A percentile compares a stretch with the other conserved stretches of the same genome.
Conservation (phyloP, 2,888 invertebrate species). For the Acholoe squamosa region DNA sequence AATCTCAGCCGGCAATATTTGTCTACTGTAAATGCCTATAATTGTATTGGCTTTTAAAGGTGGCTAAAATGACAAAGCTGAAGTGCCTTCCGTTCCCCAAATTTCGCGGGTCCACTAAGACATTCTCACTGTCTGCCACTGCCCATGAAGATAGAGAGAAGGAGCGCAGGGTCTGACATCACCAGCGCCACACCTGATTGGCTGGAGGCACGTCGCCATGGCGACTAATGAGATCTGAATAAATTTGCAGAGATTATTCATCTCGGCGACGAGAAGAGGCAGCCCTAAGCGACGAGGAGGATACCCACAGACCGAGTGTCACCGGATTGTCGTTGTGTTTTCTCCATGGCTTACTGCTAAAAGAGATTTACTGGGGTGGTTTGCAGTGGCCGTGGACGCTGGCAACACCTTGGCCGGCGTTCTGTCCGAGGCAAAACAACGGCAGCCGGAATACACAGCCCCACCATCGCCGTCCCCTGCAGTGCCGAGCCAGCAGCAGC, state of each 20-base stretch:
- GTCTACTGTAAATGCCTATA: no score
- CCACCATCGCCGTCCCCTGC: neutral
- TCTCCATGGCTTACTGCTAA: neutral
- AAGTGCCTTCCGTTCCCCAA: neutral
- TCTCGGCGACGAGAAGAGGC: conserved; percentile 15
- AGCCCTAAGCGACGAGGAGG: neutral
- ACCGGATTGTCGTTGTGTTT: neutral
- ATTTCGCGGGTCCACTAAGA: neutral
- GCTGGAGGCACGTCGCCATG: conserved; percentile 35
- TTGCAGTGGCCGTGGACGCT: conserved; percentile 2
- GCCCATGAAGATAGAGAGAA: neutral
- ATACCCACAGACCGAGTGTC: neutral
- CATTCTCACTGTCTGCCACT: neutral
- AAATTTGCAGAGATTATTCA: conserved; percentile 60
- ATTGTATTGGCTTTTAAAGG: neutral
- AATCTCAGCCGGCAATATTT: no score
- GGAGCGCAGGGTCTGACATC: conserved; percentile 29
- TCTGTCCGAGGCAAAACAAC: neutral
- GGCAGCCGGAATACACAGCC: neutral
- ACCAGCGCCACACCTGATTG: conserved; percentile 23
- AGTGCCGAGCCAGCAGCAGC: no score
- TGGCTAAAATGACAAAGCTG: neutral
- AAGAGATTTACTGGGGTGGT: neutral
- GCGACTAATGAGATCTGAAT: conserved; percentile 57
- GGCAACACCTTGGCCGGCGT: neutral